A percentile compares a stretch with the other conserved stretches of the same genome.
phyloP scores from a whole-genome alignment of 2,888 invertebrate species.

The Synergus umbraculus region DNA sequence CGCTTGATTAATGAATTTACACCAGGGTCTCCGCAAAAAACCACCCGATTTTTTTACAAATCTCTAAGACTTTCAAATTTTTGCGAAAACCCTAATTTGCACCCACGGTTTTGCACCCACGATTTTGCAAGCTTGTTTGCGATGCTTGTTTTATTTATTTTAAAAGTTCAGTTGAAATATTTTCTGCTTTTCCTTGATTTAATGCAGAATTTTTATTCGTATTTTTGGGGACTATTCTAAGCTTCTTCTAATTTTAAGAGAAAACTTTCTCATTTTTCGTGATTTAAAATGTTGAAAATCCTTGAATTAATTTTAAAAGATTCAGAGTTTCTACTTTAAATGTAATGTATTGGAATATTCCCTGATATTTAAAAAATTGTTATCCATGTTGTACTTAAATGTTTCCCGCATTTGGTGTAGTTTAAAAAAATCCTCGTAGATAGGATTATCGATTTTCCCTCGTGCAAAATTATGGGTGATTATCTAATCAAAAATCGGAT shows the following conservation, averaged over 20 bases:
- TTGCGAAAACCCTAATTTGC: neutral
- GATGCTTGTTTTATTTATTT: neutral
- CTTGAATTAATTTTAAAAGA: too few relatives aligned
- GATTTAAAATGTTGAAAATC: too few relatives aligned
- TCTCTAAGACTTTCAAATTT: neutral
- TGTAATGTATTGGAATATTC: neutral
- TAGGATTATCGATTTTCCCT: neutral
- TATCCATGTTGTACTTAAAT: neutral
- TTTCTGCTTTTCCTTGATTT: neutral
- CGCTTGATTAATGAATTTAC: slow-evolving; percentile 5
- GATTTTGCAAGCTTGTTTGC: slow-evolving; percentile 61
- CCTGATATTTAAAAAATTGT: neutral
- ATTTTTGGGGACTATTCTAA: neutral
- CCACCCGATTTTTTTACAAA: neutral
- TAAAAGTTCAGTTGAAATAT: neutral
- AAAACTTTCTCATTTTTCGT: too few relatives aligned
- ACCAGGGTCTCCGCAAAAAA: neutral
- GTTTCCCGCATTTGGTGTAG: neutral
- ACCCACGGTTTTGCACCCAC: slow-evolving; percentile 49
- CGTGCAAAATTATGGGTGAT: slow-evolving; percentile 1
- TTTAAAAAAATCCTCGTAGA: neutral
- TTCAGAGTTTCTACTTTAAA: too few relatives aligned
- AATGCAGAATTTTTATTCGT: neutral
- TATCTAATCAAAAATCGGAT: neutral
- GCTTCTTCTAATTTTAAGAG: too few relatives aligned